Percentiles rank a stretch among this genome's conserved stretches.
These are phyloP conservation scores for Odontocolon sp. DNA, from an alignment of 2,888 invertebrate species.

Conservation along the genomic window DNA sequence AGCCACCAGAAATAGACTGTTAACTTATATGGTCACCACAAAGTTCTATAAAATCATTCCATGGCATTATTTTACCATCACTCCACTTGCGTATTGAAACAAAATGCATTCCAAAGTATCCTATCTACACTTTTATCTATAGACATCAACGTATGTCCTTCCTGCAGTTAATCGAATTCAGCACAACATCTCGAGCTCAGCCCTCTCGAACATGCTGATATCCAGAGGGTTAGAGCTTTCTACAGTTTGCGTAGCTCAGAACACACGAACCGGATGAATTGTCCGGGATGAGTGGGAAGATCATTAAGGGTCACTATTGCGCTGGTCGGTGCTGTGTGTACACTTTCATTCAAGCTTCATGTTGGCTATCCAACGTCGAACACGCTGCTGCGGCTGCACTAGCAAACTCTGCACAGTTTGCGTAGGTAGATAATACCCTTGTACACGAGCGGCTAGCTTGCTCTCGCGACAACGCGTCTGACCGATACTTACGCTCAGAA, in stretches of 20 bases:
- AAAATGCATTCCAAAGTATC: too few species aligned
- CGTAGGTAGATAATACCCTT: conserved; percentile 66
- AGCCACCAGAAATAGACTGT: too few species aligned
- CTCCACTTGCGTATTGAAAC: too few species aligned
- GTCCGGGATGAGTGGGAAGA: conserved; percentile 60
- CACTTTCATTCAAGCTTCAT: conserved; percentile 61
- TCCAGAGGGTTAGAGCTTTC: background rate
- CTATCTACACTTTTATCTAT: too few species aligned
- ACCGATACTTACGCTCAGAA: conserved; percentile 62
- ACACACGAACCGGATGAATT: conserved; percentile 57
- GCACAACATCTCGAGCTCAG: too few species aligned
- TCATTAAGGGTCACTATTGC: conserved; percentile 63
- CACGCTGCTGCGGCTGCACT: conserved; percentile 15
- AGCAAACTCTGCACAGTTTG: too few species aligned
- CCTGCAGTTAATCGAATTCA: too few species aligned
- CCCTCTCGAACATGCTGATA: conserved; percentile 3
- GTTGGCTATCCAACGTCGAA: conserved; percentile 31
- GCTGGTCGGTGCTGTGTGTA: conserved; percentile 42
- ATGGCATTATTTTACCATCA: too few species aligned
- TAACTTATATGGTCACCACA: too few species aligned
- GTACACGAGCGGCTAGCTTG: too few species aligned
- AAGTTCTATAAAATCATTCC: too few species aligned
- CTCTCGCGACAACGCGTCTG: conserved; percentile 55
- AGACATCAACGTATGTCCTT: too few species aligned
- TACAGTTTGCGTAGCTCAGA: conserved; percentile 5